phyloP scores from a whole-genome alignment of 2,888 invertebrate species.

The Andrena flavipes region DNA sequence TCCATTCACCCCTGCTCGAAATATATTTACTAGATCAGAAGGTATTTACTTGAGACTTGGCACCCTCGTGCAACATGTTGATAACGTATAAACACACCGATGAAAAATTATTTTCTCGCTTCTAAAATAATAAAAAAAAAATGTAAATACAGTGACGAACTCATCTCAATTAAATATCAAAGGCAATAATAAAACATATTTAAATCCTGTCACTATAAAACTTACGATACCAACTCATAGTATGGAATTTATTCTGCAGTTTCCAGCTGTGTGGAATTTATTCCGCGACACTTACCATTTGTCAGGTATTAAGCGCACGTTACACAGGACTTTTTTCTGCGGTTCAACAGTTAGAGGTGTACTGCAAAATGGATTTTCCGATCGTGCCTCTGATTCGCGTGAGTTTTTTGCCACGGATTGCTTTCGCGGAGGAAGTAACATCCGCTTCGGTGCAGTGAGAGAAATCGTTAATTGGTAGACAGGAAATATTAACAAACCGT shows the following conservation, averaged over 20 bases:
- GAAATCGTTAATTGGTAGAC: conserved; percentile 81
- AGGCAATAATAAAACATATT: neutral
- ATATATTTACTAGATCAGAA: conserved; percentile 77
- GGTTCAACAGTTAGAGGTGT: neutral
- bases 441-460: conserved; percentile 39
- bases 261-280: too few relatives aligned
- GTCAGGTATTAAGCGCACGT: too few relatives aligned
- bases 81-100: conserved; percentile 46
- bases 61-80: conserved; percentile 45
- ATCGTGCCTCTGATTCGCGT: neutral
- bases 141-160: neutral
- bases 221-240: too few relatives aligned
- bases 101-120: neutral
- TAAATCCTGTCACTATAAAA: neutral
- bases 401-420: conserved; percentile 29
- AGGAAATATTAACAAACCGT: conserved; percentile 78
- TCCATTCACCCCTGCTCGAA: conserved; percentile 74
- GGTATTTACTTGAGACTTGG: conserved; percentile 67
- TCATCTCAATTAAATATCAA: neutral
- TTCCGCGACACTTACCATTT: too few relatives aligned
- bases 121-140: neutral
- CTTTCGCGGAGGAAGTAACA: conserved; percentile 32
- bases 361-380: neutral
- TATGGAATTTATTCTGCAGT: too few relatives aligned
- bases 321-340: neutral